Conservation (phyloP, 2,113 vertebrate genomes). For the Parus major region DNA sequence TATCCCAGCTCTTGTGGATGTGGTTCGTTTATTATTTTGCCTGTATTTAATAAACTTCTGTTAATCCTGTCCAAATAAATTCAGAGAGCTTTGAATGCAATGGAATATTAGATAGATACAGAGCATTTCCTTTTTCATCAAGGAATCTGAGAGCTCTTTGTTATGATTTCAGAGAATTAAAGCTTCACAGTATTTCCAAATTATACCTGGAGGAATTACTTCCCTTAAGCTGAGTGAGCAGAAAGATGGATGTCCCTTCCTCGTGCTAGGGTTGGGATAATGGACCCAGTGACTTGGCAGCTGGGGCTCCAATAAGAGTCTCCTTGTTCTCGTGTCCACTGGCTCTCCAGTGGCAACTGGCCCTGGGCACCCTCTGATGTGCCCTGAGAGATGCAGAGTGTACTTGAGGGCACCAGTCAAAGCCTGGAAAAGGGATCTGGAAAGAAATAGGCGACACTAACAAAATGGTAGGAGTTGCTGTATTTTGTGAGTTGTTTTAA, state of each 20-base stretch:
- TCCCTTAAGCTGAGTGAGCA: not conserved
- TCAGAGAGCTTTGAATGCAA: not conserved
- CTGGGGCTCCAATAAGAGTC: conserved; percentile 12
- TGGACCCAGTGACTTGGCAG: not conserved
- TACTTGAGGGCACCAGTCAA: not conserved
- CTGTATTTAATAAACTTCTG: not conserved
- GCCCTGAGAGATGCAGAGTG: not conserved
- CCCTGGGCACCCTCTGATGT: not conserved
- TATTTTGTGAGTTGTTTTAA: conserved; percentile 45
- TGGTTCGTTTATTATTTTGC: not conserved
- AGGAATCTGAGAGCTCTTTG: conserved; percentile 32
- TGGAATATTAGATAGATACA: not conserved
- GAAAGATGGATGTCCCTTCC: conserved; percentile 41
- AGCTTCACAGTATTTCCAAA: not conserved
- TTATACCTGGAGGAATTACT: conserved; percentile 33
- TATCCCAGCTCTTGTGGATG: not conserved
- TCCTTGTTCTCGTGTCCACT: not conserved
- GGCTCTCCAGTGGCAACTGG: rapidly evolving
- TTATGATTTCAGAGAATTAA: conserved; percentile 4
- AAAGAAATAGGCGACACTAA: not conserved
- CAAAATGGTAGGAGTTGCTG: conserved; percentile 22
- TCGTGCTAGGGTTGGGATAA: conserved; percentile 3
- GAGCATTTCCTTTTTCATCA: not conserved
- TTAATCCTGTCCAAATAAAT: conserved; percentile 12
- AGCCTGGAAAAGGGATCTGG: conserved; percentile 2